Percentiles rank a stretch among this genome's conserved stretches.
These are phyloP conservation scores for Passerculus sandwichensis DNA, from an alignment of 2,797 vertebrate genomes.

Conservation along the genomic window DNA sequence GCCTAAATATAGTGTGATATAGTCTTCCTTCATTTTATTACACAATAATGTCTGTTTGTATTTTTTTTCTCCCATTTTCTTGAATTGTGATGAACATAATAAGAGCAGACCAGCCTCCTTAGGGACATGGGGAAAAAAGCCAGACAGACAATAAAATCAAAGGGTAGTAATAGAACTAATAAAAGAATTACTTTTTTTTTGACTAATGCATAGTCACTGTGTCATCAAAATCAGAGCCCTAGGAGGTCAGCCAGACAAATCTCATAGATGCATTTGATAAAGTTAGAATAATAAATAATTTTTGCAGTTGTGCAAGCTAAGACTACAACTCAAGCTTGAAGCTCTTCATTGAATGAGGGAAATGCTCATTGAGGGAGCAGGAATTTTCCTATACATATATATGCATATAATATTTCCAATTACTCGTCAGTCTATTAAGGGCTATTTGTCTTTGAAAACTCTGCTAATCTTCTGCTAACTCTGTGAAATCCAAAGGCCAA, in stretches of 20 bases:
- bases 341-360: not conserved
- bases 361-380: not conserved
- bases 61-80: not conserved
- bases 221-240: not conserved
- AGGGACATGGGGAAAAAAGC: not conserved
- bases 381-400: not conserved
- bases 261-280: not conserved
- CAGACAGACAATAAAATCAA: not conserved
- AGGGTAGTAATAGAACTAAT: not conserved
- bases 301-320: not conserved
- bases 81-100: not conserved
- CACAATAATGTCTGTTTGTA: not conserved
- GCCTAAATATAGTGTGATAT: not conserved
- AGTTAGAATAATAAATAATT: not conserved
- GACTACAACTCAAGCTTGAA: not conserved
- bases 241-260: not conserved
- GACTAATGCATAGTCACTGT: not conserved
- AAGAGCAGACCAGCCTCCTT: not conserved
- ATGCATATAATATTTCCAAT: not conserved
- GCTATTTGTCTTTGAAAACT: slow-evolving; percentile 10
- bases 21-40: not conserved
- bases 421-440: not conserved
- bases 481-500: not conserved
- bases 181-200: not conserved
- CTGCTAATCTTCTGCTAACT: not conserved